These are phyloP conservation scores for Eucera pruinosa DNA, from an alignment of 2,888 invertebrate species.

Conservation along the genomic window DNA sequence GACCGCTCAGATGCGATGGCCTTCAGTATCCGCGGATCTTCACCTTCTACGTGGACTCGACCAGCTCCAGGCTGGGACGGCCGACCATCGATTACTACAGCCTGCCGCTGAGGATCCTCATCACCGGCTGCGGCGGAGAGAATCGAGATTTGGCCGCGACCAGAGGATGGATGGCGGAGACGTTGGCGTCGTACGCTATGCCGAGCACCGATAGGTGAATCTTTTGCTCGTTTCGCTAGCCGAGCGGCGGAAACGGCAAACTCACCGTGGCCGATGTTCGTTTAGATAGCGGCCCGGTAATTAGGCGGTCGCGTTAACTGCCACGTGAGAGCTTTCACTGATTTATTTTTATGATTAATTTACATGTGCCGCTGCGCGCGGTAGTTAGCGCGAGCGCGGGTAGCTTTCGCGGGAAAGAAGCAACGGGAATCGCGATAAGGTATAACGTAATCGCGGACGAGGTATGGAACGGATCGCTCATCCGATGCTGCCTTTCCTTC, in stretches of 20 bases:
- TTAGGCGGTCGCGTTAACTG: conserved; percentile 1
- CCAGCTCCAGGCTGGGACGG: conserved; percentile 89
- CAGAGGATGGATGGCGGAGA: conserved; percentile 94
- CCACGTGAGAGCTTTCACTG: background rate
- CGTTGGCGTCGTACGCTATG: conserved; percentile 94
- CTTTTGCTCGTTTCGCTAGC: background rate
- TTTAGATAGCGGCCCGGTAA: conserved; percentile 17
- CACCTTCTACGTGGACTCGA: conserved; percentile 94
- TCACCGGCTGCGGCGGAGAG: conserved; percentile 90
- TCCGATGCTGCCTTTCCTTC: too few species aligned
- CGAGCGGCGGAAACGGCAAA: background rate
- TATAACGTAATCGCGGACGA: too few species aligned
- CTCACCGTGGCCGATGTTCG: conserved; percentile 2
- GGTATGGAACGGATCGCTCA: too few species aligned
- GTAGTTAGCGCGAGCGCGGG: conserved; percentile 2
- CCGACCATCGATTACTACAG: conserved; percentile 93
- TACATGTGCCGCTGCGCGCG: background rate
- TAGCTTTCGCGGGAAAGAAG: too few species aligned
- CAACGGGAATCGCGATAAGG: too few species aligned
- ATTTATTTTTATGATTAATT: background rate
- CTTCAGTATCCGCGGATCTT: conserved; percentile 93
- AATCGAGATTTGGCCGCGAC: conserved; percentile 89
- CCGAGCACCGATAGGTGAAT: conserved; percentile 90
- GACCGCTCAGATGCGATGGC: conserved; percentile 91
- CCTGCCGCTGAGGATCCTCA: conserved; percentile 90